Conservation (phyloP, 2,888 invertebrate genomes). For the Auanema sp. region DNA sequence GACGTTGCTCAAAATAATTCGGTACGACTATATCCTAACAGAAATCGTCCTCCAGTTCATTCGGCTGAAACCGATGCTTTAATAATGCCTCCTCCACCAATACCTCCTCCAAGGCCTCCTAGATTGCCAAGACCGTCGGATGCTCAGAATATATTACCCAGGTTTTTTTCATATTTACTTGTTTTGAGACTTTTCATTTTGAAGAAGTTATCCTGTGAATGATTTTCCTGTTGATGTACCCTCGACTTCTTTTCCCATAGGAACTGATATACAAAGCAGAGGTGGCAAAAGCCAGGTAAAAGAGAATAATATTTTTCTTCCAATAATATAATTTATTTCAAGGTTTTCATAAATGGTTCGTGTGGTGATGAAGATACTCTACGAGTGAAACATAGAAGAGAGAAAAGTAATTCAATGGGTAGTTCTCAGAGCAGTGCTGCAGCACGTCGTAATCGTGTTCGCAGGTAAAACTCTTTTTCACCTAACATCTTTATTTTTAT, state of each 20-base stretch:
- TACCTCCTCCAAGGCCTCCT: constrained; percentile 35
- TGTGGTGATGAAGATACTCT: constrained; percentile 48
- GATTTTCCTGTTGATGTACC: constrained; percentile 50
- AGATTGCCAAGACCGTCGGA: constrained; percentile 32
- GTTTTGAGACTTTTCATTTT: neutral
- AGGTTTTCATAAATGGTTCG: constrained; percentile 41
- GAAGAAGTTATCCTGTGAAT: constrained; percentile 33
- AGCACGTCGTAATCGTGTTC: constrained; percentile 13
- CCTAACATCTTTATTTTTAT: neutral
- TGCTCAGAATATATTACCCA: constrained; percentile 40
- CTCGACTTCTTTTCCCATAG: constrained; percentile 30
- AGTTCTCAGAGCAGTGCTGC: constrained; percentile 17
- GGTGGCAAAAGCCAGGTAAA: constrained; percentile 1
- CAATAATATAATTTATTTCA: constrained; percentile 2
- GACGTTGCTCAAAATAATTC: constrained; percentile 37
- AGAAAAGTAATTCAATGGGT: constrained; percentile 45
- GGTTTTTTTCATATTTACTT: neutral
- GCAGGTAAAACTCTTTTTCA: constrained; percentile 14
- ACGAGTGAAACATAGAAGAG: constrained; percentile 46
- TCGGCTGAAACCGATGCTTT: constrained; percentile 23
- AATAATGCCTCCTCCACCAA: constrained; percentile 41
- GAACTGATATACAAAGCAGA: constrained; percentile 22
- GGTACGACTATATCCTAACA: constrained; percentile 17
- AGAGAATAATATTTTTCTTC: constrained; percentile 1
- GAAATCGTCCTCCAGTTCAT: constrained; percentile 5